Conservation (phyloP, 1,140 invertebrate genomes). For the Acyrthosiphon pisum region DNA sequence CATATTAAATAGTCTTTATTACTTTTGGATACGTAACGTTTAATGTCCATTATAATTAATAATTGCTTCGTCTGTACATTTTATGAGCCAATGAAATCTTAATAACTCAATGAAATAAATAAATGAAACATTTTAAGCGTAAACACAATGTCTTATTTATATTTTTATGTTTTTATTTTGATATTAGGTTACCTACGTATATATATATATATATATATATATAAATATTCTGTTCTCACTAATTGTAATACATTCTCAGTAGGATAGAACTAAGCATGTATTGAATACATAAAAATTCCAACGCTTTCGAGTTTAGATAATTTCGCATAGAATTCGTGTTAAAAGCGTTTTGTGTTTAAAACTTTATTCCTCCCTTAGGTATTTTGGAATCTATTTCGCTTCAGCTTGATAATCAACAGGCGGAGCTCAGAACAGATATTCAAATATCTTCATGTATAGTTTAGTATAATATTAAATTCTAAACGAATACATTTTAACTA, state of each 20-base stretch:
- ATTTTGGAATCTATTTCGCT: not conserved
- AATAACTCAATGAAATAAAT: not conserved
- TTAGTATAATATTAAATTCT: constrained; percentile 12
- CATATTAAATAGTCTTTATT: not conserved
- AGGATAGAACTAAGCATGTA: not conserved
- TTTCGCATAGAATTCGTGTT: not conserved
- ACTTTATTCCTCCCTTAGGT: constrained; percentile 2
- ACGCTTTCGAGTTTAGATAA: constrained; percentile 1
- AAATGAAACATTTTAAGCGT: not conserved
- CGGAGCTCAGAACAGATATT: constrained; percentile 3
- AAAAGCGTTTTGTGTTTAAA: constrained; percentile 8
- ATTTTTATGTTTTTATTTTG: not conserved
- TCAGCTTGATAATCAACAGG: not conserved
- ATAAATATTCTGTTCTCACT: not conserved
- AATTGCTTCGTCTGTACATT: not conserved
- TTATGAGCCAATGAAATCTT: not conserved
- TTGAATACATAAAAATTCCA: not conserved
- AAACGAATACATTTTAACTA: constrained; percentile 18
- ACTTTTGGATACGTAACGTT: not conserved
- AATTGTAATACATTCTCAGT: not conserved
- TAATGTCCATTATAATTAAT: not conserved
- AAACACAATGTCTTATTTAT: not conserved
- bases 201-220: too few species aligned
- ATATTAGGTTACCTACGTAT: not conserved
- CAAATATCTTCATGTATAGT: not conserved